Evolutionary conservation across 2,113 vertebrate genomes (phyloP).

Genomic region (Sturnus vulgaris): DNA sequence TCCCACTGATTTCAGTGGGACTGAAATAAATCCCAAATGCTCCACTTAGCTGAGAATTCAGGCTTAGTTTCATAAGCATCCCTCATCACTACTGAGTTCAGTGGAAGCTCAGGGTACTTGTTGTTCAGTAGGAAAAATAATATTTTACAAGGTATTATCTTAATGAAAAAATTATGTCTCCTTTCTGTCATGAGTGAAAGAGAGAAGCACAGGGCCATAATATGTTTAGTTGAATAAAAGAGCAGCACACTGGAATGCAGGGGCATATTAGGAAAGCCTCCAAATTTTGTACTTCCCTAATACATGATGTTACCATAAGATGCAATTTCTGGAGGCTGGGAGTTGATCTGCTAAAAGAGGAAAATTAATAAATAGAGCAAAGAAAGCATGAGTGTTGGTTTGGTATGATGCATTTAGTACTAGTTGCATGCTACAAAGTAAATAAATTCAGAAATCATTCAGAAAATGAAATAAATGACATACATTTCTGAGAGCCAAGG

Average conservation of each 20-base stretch:
- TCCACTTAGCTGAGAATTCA: background rate
- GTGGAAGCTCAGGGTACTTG: background rate
- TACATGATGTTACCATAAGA: background rate
- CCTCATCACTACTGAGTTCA: background rate
- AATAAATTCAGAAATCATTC: background rate
- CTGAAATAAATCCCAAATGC: background rate
- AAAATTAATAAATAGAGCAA: background rate
- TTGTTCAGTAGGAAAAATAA: background rate
- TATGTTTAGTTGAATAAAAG: background rate
- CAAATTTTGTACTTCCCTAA: background rate
- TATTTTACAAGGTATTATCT: background rate
- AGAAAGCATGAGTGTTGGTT: background rate
- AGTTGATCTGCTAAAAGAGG: background rate
- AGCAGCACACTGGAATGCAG: background rate
- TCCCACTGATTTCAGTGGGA: background rate
- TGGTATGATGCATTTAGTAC: background rate
- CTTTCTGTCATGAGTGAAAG: background rate
- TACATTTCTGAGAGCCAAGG: background rate
- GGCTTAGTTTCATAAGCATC: background rate
- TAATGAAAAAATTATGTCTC: background rate
- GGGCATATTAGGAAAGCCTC: background rate
- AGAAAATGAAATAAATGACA: background rate
- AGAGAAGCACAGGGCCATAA: background rate
- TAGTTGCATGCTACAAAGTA: accelerated
- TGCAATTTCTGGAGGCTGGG: background rate